Evolutionary conservation across 2,888 invertebrate species (phyloP), one percentile per base, ranked within the genome.

Genomic region (Stegophylla sp.): DNA sequence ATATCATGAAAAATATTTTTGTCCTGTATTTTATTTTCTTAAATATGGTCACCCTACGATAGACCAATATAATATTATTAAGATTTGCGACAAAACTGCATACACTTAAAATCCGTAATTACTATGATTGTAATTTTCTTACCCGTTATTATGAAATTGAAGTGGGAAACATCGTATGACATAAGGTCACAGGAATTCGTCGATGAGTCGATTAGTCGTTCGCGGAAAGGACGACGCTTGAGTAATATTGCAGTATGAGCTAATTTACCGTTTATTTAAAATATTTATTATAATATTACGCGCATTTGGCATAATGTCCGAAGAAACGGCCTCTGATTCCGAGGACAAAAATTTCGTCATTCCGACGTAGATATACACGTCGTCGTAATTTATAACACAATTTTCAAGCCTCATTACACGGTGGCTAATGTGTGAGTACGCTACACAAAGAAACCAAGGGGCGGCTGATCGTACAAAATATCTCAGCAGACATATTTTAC

Each of bases 101-200:
- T n/a, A n/a, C n/a, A n/a, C n/a, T n/a, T n/a, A n/a, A n/a, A n/a
- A n/a, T n/a, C n/a, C n/a, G n/a, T n/a, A n/a, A n/a, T n/a, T n/a
- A n/a, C n/a, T n/a, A n/a, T n/a, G n/a, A n/a, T n/a, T n/a, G n/a
- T n/a, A n/a, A n/a, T n/a, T n/a, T n/a, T 56, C 10, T 12, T 13
- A 45, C 45, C 2, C 20, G 56, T 12, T 13, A 64, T 15, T 63
- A 63, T 10, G 63, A n/a, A 63, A 63, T 63, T 10, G 3, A 63
- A 41, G 41, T n/a, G 9, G 3, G n/a, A 34, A 34, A 9, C 17
- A 41, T 4, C 9, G 34, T 5, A 10, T 28, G 63, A 51, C 74
- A 64, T 64, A 23, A 23, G 51, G 20, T 51, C 2, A n/a, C n/a
- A n/a, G 75, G 64, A 75, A 75, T 75, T 51, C 12, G 17, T 34